Conservation (phyloP, 1,140 invertebrate genomes). For the Apis dorsata region DNA sequence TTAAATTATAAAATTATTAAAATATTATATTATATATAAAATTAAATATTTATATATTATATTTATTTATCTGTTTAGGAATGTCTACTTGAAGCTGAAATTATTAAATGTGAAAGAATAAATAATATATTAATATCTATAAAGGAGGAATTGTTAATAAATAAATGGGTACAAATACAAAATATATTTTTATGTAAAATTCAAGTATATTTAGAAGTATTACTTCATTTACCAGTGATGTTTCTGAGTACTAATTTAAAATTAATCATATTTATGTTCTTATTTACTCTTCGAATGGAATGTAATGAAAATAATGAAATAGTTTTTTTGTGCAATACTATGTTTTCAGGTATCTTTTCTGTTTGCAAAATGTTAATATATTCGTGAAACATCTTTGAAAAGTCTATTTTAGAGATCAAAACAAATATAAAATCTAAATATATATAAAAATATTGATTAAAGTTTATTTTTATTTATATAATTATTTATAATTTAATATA, state of each 20-base stretch:
- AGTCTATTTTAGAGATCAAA: too few relatives aligned
- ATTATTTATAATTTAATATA: too few relatives aligned
- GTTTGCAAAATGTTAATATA: not conserved
- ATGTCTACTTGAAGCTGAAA: slow-evolving; percentile 43
- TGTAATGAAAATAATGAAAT: slow-evolving; percentile 51
- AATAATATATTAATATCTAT: slow-evolving; percentile 48
- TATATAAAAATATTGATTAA: too few relatives aligned
- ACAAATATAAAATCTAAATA: too few relatives aligned
- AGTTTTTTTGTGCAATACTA: slow-evolving; percentile 57
- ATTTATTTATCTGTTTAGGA: slow-evolving; percentile 47
- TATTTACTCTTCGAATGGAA: slow-evolving; percentile 67
- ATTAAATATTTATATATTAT: slow-evolving; percentile 32
- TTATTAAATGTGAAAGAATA: slow-evolving; percentile 50
- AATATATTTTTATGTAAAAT: slow-evolving; percentile 42
- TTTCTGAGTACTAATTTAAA: slow-evolving; percentile 61
- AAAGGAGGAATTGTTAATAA: slow-evolving; percentile 50
- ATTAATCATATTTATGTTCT: slow-evolving; percentile 61
- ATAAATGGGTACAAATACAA: slow-evolving; percentile 55
- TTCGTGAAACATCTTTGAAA: too few relatives aligned
- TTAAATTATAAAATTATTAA: slow-evolving; percentile 14
- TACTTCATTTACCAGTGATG: slow-evolving; percentile 64
- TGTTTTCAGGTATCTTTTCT: slow-evolving; percentile 64
- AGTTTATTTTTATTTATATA: too few relatives aligned
- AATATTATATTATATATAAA: not conserved
- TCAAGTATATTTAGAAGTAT: slow-evolving; percentile 62